Conservation (phyloP, 2,888 invertebrate genomes). For the Noctua janthe region DNA sequence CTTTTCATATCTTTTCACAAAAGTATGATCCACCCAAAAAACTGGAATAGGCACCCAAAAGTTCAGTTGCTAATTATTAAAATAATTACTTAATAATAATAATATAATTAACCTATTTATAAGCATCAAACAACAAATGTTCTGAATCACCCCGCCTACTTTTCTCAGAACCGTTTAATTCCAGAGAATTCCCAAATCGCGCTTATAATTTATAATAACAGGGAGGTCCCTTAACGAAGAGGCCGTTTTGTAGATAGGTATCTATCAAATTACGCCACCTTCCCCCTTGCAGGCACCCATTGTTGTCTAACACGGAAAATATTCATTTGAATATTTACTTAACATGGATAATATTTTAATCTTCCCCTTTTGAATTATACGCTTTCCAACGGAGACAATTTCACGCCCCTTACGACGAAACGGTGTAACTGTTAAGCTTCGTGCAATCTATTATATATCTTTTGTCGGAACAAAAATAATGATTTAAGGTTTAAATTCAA, state of each 20-base stretch:
- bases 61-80: not conserved
- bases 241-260: conserved; percentile 90
- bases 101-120: conserved; percentile 27
- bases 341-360: conserved; percentile 91
- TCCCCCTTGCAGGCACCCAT: conserved; percentile 85
- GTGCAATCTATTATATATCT: conserved; percentile 77
- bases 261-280: conserved; percentile 89
- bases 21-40: not conserved
- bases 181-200: conserved; percentile 86
- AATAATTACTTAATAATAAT: not conserved
- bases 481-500: conserved; percentile 76
- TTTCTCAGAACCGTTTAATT: conserved; percentile 85
- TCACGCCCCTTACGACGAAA: conserved; percentile 84
- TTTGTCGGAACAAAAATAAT: conserved; percentile 59
- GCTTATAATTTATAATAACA: conserved; percentile 90
- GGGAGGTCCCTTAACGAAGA: conserved; percentile 87
- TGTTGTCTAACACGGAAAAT: conserved; percentile 91
- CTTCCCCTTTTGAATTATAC: conserved; percentile 91
- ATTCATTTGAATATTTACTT: conserved; percentile 91
- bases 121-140: conserved; percentile 66
- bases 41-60: not conserved
- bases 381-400: conserved; percentile 90
- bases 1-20: not conserved
- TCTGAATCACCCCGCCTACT: conserved; percentile 72
- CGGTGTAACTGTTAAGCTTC: conserved; percentile 75